Evolutionary conservation across 2,113 vertebrate genomes (phyloP), one percentile per base, ranked within the genome.

Genomic region (Mixornis gularis): DNA sequence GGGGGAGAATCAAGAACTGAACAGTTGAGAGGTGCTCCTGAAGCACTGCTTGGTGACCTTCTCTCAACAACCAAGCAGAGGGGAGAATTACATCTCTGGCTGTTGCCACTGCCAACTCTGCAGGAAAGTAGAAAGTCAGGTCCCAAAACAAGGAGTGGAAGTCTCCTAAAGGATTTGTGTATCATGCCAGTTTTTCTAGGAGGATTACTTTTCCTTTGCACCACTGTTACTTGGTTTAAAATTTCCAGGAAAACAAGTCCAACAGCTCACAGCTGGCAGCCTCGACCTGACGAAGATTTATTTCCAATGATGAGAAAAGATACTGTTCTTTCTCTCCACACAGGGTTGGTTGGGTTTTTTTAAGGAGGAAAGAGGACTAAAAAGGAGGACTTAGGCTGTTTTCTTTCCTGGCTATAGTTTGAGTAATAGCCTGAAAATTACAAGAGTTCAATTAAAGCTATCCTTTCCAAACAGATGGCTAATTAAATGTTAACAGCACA

Each of bases 401-500:
- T 88, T 65, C 51, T 81, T 79, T 73, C 71, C 77, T 40, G 59
- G 62, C 32, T 82, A 58, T 58, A 13, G 3, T 79, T 90, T 87
- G 34, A 79, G 51, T 40, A 85, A 53, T 17, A 60, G 59, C 38
- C 51, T 90, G 71, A 73, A 94, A 85, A 79, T 51, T 44, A 72
- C 0, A 7, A 64, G 30, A 18, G 36, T 72, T 90, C 72, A 53
- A 4, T 83, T 85, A 43, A 29, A 90, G 46, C 36, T 78, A 52
- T 19, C 44, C n/a, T 79, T 89, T 84, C 58, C 66, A 89, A 92
- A 78, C 83, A 94, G 69, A 87, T 56, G 44, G 62, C n/a, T 86
- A 86, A 93, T 92, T 81, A 86, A 92, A 86, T 48, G 34, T 79
- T 94, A 93, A 93, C 68, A 84, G 65, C 73, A 76, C 2, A 4